Percentiles rank a stretch among this genome's conserved stretches.
Evolutionary conservation across 2,888 invertebrate species (phyloP).

Genomic region (Caenorhabditis uteleia): DNA sequence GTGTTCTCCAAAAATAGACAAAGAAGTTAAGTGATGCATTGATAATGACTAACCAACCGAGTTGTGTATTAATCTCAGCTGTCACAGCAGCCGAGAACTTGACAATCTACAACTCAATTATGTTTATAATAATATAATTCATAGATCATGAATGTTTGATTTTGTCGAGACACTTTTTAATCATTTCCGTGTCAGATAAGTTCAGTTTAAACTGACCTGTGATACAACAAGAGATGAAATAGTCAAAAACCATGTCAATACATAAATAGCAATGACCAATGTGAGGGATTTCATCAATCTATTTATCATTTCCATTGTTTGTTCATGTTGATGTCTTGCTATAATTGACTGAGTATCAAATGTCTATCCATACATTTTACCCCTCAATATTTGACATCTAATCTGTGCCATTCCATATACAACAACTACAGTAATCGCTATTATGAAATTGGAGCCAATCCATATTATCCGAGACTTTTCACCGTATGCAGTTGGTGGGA

Average conservation of each 20-base stretch:
- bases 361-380: too few relatives aligned
- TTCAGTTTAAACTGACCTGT: conserved; percentile 21
- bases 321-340: conserved; percentile 27
- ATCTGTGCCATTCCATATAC: too few relatives aligned
- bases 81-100: conserved; percentile 19
- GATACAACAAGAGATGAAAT: conserved; percentile 40
- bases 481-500: too few relatives aligned
- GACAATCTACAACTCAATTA: conserved; percentile 27
- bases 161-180: too few relatives aligned
- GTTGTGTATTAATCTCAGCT: conserved; percentile 43
- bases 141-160: too few relatives aligned
- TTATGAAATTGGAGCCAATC: too few relatives aligned
- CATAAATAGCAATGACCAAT: conserved; percentile 43
- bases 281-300: conserved; percentile 47
- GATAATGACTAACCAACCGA: conserved; percentile 51
- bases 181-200: too few relatives aligned
- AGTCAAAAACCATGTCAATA: conserved; percentile 52
- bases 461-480: too few relatives aligned
- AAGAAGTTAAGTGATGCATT: conserved; percentile 49
- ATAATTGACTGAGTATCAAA: too few relatives aligned
- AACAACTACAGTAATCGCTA: too few relatives aligned
- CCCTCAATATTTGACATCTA: too few relatives aligned
- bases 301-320: conserved; percentile 28
- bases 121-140: too few relatives aligned
- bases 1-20: conserved; percentile 45